These are phyloP conservation scores for Heliconius eleuchia DNA, from an alignment of 1,140 invertebrate genomes.

Conservation along the genomic window DNA sequence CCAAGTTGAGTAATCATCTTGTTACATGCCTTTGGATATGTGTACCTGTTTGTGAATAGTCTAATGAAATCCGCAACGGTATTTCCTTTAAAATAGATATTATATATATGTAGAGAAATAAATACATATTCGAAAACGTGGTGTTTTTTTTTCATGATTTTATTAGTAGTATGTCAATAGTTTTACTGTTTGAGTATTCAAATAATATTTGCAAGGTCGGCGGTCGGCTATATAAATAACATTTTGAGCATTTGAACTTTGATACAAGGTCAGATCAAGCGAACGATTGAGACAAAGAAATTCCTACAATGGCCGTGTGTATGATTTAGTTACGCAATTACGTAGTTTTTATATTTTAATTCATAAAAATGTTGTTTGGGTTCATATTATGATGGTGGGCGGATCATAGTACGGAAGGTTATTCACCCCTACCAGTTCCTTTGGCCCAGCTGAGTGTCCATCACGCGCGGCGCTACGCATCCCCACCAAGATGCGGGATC, in stretches of 20 bases:
- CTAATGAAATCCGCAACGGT: slow-evolving; percentile 7
- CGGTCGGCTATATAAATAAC: slow-evolving; percentile 35
- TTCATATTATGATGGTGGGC: slow-evolving; percentile 51
- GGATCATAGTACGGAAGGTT: slow-evolving; percentile 58
- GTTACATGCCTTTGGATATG: slow-evolving; percentile 40
- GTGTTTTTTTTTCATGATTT: slow-evolving; percentile 1
- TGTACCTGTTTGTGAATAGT: slow-evolving; percentile 27
- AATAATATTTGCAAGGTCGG: slow-evolving; percentile 28
- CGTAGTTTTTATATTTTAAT: slow-evolving; percentile 45
- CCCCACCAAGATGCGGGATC: slow-evolving; percentile 79
- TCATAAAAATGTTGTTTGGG: slow-evolving; percentile 50
- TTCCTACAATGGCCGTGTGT: slow-evolving; percentile 49
- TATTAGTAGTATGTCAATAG: background rate
- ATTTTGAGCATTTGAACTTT: slow-evolving; percentile 35
- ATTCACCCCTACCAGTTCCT: slow-evolving; percentile 79
- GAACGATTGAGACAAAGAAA: slow-evolving; percentile 57
- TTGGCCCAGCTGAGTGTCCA: slow-evolving; percentile 71
- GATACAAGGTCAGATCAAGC: slow-evolving; percentile 39
- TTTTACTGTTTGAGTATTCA: slow-evolving; percentile 4
- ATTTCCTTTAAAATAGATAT: slow-evolving; percentile 2
- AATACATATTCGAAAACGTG: background rate
- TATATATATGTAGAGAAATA: slow-evolving; percentile 11
- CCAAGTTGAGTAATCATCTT: slow-evolving; percentile 59
- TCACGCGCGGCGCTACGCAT: slow-evolving; percentile 73
- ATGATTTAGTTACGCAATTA: slow-evolving; percentile 66